phyloP scores from a whole-genome alignment of 1,140 invertebrate species.

The Homalodisca vitripennis region DNA sequence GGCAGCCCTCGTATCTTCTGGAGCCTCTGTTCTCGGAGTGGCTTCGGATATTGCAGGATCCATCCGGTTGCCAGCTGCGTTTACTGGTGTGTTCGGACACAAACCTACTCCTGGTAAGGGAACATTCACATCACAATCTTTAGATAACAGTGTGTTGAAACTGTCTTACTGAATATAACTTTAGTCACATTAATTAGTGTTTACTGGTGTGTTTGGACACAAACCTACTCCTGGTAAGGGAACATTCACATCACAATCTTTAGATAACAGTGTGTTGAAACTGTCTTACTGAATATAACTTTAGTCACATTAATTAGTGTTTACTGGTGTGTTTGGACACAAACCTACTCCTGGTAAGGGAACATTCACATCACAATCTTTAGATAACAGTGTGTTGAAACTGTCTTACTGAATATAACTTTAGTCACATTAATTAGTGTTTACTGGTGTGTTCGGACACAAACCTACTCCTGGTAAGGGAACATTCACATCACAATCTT shows the following conservation, averaged over 20 bases:
- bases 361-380: neutral
- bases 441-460: conserved; percentile 86
- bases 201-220: conserved; percentile 86
- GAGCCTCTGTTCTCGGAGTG: conserved; percentile 74
- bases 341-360: conserved; percentile 70
- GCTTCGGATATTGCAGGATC: conserved; percentile 87
- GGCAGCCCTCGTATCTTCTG: conserved; percentile 66
- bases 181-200: no score
- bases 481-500: neutral
- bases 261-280: no score
- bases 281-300: no score
- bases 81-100: conserved; percentile 86
- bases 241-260: neutral
- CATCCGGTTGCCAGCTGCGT: conserved; percentile 79
- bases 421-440: no score
- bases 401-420: no score
- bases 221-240: conserved; percentile 70
- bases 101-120: conserved; percentile 70
- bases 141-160: no score
- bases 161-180: no score
- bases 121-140: neutral
- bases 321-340: conserved; percentile 86
- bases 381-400: no score
- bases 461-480: conserved; percentile 70
- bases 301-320: no score